Base-by-base conservation (phyloP, 2,888 invertebrate species). In the Nephrocerus scutellatus region DNA sequence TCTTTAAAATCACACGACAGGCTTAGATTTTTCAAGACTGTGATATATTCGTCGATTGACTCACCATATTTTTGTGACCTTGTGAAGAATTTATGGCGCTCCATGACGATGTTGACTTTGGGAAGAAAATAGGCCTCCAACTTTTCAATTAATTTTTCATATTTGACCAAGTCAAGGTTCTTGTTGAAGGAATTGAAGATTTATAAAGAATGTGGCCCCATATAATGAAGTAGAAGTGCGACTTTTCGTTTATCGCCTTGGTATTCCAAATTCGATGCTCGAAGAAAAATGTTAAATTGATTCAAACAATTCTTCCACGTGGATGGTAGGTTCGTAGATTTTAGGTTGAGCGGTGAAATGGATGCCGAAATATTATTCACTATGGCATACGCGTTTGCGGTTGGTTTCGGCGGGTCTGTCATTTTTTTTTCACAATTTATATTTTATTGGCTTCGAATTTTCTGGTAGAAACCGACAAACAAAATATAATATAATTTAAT, bases 131-230 rank as follows among this genome's bases (percentile, higher is more conserved):
- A 40, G 1, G 5, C 13, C 0, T 39, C 39, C 9, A 36, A 36
- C 21, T 38, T 35, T n/a, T 36, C 16, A 4, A 39, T 39, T 14
- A 46, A 28, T 4, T 41, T 34, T 8, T 35, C 28, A 32, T 36
- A 46, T 18, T 38, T 31, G 3, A 46, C 24, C 13, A 9, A 19
- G 24, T 46, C 48, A 12, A 47, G 21, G 15, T 45, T 36, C 9
- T 30, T 29, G 41, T 49, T 36, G 28, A 51, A 49, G 5, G 48
- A 48, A 35, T 41, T 44, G 18, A 43, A 50, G 22, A 46, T 42
- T 6, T 32, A 20, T 6, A 36, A 13, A 6, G 39, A 28, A 13
- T 33, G 36, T 18, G 39, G 21, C 15, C 36, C 39, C 36, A 39
- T 28, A 14, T 31, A 22, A n/a, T 36, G 39, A 25, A 39, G 28